Evolutionary conservation across 1,140 invertebrate genomes (phyloP), one percentile per base, ranked within the genome.

Genomic region (Cryptotermes secundus): DNA sequence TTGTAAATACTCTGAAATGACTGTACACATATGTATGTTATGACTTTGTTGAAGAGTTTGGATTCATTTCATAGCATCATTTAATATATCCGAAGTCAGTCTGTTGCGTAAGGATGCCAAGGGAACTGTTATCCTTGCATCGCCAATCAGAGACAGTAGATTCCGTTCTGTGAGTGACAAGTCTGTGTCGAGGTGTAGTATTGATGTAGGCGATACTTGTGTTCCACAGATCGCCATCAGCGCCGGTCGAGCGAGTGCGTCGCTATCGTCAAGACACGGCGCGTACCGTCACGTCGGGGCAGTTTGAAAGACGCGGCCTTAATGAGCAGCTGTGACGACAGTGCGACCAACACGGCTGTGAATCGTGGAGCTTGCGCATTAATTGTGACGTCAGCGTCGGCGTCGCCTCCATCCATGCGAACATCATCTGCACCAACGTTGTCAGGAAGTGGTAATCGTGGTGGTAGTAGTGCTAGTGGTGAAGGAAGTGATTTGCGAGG

Each of bases 291-390:
- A n/a, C 59, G 59, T n/a, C 26, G 26, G 26, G 59, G 59, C 59
- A 72, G 59, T 72, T 72, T 72, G n/a, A 72, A 72, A 72, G 59
- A 72, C 59, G 59, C 59, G 59, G 59, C 59, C n/a, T 26, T 72
- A 72, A 72, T 72, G 59, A 72, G 59, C 59, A 16, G 26, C 26
- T 72, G 59, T 72, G 59, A 72, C 59, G 59, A 72, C 59, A 72
- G 59, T 26, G 31, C n/a, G 59, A 26, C 26, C 59, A 31, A 0
- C n/a, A 31, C 26, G 26, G 31, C 59, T 26, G 4, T 72, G 59
- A 72, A 72, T 31, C 59, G n/a, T 14, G 59, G 59, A 7, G 59
- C 59, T 31, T 72, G 59, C 59, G 59, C 59, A 31, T 2, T 72
- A 72, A n/a, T 72, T 72, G n/a, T 72, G 59, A 72, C 59, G 4